phyloP scores from a whole-genome alignment of 2,797 vertebrate species.

The Falco concolor region DNA sequence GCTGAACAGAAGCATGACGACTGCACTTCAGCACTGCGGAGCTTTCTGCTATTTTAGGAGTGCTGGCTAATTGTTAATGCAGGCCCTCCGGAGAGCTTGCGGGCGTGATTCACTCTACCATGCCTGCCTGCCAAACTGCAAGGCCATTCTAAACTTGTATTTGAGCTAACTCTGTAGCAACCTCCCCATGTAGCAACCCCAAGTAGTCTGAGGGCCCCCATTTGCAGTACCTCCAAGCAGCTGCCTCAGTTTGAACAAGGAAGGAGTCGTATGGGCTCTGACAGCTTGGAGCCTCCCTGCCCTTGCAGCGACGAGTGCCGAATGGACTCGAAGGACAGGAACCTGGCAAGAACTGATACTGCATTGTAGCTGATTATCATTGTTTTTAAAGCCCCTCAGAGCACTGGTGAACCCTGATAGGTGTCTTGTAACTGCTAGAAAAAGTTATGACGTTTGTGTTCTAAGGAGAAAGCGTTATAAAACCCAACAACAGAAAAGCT shows the following conservation, averaged over 20 bases:
- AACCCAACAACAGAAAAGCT: background rate
- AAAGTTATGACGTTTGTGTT: background rate
- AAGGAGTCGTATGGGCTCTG: background rate
- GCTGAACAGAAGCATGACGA: background rate
- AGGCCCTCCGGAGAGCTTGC: background rate
- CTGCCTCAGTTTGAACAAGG: background rate
- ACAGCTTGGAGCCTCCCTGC: background rate
- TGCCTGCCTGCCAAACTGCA: background rate
- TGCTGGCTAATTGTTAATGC: background rate
- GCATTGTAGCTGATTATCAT: background rate
- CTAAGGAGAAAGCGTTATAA: background rate
- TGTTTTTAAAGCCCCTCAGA: background rate
- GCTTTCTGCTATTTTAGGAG: background rate
- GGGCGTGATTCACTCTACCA: background rate
- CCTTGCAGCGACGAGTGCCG: background rate
- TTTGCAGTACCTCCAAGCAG: background rate
- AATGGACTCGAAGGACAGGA: background rate
- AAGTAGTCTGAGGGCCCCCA: background rate
- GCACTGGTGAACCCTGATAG: background rate
- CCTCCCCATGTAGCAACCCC: background rate
- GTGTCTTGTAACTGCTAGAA: background rate
- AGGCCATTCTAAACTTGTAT: background rate
- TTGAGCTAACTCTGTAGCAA: background rate
- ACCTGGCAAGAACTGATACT: background rate
- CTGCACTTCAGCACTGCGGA: background rate